Evolutionary conservation across 2,888 invertebrate species (phyloP), one percentile per base, ranked within the genome.

Genomic region (Pristionchus japonicus): DNA sequence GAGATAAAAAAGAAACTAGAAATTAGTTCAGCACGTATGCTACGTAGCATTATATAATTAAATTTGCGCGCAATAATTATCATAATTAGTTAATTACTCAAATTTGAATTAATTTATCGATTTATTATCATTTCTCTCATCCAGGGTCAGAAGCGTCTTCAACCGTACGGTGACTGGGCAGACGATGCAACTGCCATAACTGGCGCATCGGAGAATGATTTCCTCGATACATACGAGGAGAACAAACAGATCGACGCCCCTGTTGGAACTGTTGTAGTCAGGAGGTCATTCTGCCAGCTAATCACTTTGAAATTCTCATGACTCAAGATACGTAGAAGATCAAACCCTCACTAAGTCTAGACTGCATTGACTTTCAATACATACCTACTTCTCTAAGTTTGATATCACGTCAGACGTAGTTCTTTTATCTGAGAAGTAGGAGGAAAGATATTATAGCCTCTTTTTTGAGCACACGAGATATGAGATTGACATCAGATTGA

Each of bases 101-200:
- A n/a, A n/a, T n/a, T n/a, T n/a, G n/a, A n/a, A n/a, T n/a, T n/a
- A n/a, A n/a, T n/a, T n/a, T n/a, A n/a, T n/a, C n/a, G n/a, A n/a
- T n/a, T n/a, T n/a, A n/a, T n/a, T n/a, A n/a, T n/a, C n/a, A n/a
- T n/a, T n/a, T n/a, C n/a, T n/a, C n/a, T n/a, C n/a, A n/a, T 89
- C 3, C 77, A 91, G 91, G 92, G 91, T 57, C 89, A 90, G 52
- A 91, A 91, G 67, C 74, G 90, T 3, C 88, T 83, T 17, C 80
- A 91, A 52, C 89, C 89, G 17, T 90, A 90, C 84, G 93, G 92
- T 70, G 91, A 93, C 84, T 92, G 93, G 92, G 93, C 89, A 6
- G 94, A 94, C 86, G 93, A 93, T 85, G 93, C 94, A 13, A 94
- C 94, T 20, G 93, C 94, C 13, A 82, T 94, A 40, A 93, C 93